These are phyloP conservation scores for Brachionus paranguensis DNA, from an alignment of 1,140 invertebrate genomes.

Conservation along the genomic window DNA sequence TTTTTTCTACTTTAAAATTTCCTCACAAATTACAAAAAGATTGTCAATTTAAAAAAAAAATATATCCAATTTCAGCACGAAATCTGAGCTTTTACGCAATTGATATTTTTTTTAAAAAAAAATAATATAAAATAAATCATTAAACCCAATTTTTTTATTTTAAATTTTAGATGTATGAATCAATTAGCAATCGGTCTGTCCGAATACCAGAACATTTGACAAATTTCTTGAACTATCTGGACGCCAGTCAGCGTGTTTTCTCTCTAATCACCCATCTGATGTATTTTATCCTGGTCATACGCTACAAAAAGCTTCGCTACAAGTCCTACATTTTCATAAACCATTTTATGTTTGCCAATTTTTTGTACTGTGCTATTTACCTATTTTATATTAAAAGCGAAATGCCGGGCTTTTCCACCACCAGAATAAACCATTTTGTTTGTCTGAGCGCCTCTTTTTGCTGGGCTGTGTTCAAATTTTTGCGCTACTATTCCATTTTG, in stretches of 20 bases:
- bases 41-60: too few relatives aligned
- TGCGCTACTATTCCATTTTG: background rate
- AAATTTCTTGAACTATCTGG: background rate
- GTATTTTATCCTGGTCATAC: background rate
- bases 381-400: background rate
- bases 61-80: too few relatives aligned
- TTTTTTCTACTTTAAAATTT: too few relatives aligned
- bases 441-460: background rate
- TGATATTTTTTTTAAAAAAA: background rate
- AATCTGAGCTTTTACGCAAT: background rate
- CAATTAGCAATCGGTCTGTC: background rate
- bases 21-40: too few relatives aligned
- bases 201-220: background rate
- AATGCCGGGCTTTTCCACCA: background rate
- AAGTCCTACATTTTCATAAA: slow-evolving; percentile 26
- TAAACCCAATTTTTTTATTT: background rate
- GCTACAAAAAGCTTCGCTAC: slow-evolving; percentile 2
- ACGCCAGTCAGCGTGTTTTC: background rate
- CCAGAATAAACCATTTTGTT: background rate
- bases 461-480: slow-evolving; percentile 15
- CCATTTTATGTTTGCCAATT: slow-evolving; percentile 23
- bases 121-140: background rate
- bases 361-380: slow-evolving; percentile 8
- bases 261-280: background rate
- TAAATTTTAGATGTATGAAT: background rate